These are phyloP conservation scores for Synanthedon vespiformis DNA, from an alignment of 2,888 invertebrate genomes.

Conservation along the genomic window DNA sequence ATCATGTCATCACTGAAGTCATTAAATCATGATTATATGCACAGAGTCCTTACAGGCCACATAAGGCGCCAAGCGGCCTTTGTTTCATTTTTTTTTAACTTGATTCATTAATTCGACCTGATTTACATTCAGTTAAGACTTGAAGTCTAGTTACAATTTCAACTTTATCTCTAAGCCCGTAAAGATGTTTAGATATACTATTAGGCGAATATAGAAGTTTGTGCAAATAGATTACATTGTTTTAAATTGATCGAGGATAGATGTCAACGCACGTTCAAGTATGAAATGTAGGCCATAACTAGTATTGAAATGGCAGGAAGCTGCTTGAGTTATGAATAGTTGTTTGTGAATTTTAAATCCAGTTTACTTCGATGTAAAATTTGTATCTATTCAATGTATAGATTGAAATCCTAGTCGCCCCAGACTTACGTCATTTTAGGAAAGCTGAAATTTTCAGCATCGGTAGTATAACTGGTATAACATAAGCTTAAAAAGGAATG, in stretches of 20 bases:
- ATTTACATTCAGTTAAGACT: too few relatives aligned
- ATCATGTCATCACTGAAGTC: conserved; percentile 19
- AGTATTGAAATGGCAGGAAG: conserved; percentile 2
- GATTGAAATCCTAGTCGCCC: too few relatives aligned
- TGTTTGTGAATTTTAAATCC: too few relatives aligned
- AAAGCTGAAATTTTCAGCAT: too few relatives aligned
- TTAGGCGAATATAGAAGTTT: background rate
- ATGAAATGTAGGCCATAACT: conserved; percentile 14
- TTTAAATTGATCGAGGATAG: conserved; percentile 9
- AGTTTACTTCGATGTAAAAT: too few relatives aligned
- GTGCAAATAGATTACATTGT: conserved; percentile 3
- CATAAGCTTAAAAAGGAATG: too few relatives aligned
- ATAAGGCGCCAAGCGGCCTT: conserved; percentile 17
- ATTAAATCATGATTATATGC: conserved; percentile 5
- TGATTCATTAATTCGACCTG: background rate
- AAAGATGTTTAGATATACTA: background rate
- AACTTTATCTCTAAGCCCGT: too few relatives aligned
- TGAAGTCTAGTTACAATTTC: too few relatives aligned
- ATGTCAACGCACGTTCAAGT: conserved; percentile 20
- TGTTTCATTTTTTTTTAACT: conserved; percentile 13
- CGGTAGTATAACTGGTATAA: too few relatives aligned
- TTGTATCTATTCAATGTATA: too few relatives aligned
- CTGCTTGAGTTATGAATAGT: too few relatives aligned
- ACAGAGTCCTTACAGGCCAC: conserved; percentile 12
- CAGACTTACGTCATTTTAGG: too few relatives aligned